A percentile compares a stretch with the other conserved stretches of the same genome.
phyloP scores from a whole-genome alignment of 2,888 invertebrate species.

The Lobophora halterata region DNA sequence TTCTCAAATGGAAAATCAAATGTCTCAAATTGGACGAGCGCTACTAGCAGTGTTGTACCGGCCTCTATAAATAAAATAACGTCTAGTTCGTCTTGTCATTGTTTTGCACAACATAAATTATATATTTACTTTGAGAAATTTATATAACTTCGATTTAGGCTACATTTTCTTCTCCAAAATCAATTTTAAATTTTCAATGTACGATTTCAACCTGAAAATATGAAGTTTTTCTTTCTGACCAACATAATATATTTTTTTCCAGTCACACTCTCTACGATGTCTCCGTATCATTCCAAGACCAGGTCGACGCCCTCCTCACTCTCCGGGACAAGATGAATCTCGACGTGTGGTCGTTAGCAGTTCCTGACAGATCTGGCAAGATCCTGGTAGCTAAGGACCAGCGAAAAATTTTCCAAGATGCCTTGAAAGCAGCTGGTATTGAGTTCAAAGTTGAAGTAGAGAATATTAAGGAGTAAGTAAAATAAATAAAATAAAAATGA shows the following conservation, averaged over 20 bases:
- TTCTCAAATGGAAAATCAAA: too few species aligned
- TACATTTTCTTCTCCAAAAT: too few species aligned
- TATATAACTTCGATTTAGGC: too few species aligned
- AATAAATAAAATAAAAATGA: too few species aligned
- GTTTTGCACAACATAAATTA: too few species aligned
- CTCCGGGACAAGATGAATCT: constrained; percentile 37
- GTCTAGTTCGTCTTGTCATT: too few species aligned
- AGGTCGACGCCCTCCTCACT: constrained; percentile 40
- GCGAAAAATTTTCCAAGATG: constrained; percentile 38
- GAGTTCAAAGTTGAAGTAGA: constrained; percentile 41
- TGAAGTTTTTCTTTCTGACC: constrained; percentile 4
- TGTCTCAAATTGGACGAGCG: too few species aligned
- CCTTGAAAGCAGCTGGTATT: constrained; percentile 37
- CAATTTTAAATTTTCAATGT: too few species aligned
- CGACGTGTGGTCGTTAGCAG: constrained; percentile 50
- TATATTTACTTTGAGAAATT: too few species aligned
- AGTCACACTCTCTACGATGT: constrained; percentile 56
- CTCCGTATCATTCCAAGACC: constrained; percentile 36
- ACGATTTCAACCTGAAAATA: not conserved
- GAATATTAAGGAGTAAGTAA: constrained; percentile 59
- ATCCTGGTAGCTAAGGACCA: constrained; percentile 45
- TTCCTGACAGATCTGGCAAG: constrained; percentile 41
- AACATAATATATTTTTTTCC: constrained; percentile 20
- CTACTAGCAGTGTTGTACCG: too few species aligned
- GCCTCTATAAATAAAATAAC: too few species aligned